phyloP scores from a whole-genome alignment of 1,140 invertebrate species.

The Drosophila aff. region DNA sequence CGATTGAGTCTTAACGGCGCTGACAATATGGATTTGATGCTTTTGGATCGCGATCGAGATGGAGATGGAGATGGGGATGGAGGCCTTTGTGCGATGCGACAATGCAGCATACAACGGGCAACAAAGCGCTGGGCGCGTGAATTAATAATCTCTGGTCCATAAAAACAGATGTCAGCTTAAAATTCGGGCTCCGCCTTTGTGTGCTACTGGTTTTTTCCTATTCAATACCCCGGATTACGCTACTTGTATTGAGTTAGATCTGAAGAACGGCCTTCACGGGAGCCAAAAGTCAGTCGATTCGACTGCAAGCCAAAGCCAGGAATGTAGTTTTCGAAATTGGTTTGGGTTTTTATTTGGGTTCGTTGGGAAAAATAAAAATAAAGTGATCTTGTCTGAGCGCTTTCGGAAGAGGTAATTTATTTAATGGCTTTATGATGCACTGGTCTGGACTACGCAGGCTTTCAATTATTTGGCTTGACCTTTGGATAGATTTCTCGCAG shows the following conservation, averaged over 20 bases:
- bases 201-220: constrained; percentile 68
- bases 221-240: constrained; percentile 58
- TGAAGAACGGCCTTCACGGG: constrained; percentile 22
- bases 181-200: constrained; percentile 47
- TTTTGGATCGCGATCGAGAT: constrained; percentile 11
- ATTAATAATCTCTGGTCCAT: constrained; percentile 81
- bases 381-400: constrained; percentile 1
- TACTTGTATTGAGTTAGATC: constrained; percentile 51
- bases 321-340: constrained; percentile 14
- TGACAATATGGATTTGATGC: constrained; percentile 63
- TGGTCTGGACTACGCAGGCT: no score
- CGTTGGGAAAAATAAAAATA: constrained; percentile 5
- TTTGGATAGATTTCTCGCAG: neutral
- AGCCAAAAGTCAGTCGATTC: constrained; percentile 10
- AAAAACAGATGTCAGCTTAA: constrained; percentile 77
- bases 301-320: constrained; percentile 18
- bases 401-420: constrained; percentile 5
- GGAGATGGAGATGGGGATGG: neutral
- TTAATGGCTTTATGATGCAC: neutral
- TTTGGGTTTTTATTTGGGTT: constrained; percentile 6
- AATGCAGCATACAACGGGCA: constrained; percentile 52
- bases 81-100: constrained; percentile 26
- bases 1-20: constrained; percentile 76
- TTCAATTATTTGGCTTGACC: neutral
- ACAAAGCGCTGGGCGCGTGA: constrained; percentile 58